Evolutionary conservation across 2,113 vertebrate genomes (phyloP).

Genomic region (Vulpes lagopus): DNA sequence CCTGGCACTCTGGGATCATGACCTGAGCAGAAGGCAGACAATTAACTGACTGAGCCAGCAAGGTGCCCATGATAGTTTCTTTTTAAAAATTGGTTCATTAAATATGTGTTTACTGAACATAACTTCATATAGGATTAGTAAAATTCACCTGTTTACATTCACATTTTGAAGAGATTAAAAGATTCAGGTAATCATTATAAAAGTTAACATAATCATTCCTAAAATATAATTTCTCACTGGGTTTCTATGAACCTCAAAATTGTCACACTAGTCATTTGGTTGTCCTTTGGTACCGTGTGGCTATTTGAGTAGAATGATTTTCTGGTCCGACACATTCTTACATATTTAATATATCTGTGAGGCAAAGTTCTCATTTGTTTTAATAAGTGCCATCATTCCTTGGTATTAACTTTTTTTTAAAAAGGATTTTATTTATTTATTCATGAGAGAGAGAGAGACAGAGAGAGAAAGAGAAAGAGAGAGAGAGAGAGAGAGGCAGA

Average conservation of each 20-base stretch:
- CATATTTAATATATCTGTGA: constrained; percentile 20
- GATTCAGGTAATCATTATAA: constrained; percentile 21
- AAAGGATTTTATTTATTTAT: no score
- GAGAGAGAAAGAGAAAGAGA: no score
- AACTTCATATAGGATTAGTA: background rate
- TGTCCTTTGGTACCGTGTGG: background rate
- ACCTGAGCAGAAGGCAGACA: no score
- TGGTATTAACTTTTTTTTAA: background rate
- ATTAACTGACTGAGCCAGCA: no score
- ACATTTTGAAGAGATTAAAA: constrained; percentile 50
- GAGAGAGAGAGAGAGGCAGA: no score
- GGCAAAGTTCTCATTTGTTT: background rate
- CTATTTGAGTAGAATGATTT: constrained; percentile 30
- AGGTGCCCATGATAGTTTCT: background rate
- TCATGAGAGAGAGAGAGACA: no score
- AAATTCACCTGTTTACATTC: background rate
- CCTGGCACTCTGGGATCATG: no score
- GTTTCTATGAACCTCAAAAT: background rate
- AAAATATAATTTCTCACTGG: background rate
- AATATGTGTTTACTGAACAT: background rate
- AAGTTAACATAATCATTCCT: background rate
- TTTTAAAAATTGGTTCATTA: background rate
- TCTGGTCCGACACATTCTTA: constrained; percentile 22
- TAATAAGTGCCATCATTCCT: background rate
- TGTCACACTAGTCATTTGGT: background rate